phyloP scores from a whole-genome alignment of 2,888 invertebrate species.

The Pogonocherus hispidulus region DNA sequence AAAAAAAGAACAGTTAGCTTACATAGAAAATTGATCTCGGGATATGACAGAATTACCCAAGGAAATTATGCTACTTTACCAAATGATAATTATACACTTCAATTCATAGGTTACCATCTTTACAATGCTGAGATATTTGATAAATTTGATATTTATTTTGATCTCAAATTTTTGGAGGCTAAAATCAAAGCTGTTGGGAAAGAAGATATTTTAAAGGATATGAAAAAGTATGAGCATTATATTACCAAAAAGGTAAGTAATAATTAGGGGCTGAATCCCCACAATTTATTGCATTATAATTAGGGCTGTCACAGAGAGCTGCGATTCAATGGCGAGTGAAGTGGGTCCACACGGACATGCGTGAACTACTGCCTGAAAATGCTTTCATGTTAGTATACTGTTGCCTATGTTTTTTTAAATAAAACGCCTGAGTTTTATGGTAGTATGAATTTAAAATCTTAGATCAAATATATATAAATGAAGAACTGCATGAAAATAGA shows the following conservation, averaged over 20 bases:
- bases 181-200: conserved; percentile 79
- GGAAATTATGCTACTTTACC: conserved; percentile 73
- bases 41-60: conserved; percentile 71
- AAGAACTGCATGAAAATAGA: no score
- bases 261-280: no score
- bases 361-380: no score
- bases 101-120: conserved; percentile 81
- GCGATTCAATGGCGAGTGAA: no score
- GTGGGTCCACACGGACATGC: no score
- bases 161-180: conserved; percentile 79
- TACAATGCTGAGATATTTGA: conserved; percentile 71
- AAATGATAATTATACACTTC: conserved; percentile 81
- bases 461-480: no score
- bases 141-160: conserved; percentile 75
- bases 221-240: conserved; percentile 74
- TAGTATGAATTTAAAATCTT: no score
- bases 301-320: no score
- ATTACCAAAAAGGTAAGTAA: conserved; percentile 73
- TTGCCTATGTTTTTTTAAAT: no score
- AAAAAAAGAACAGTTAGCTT: conserved; percentile 69
- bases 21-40: conserved; percentile 74
- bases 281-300: no score
- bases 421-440: no score
- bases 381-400: no score
- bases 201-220: conserved; percentile 79